Evolutionary conservation across 2,888 invertebrate genomes (phyloP).

Genomic region (Leptopterna dolabrata): DNA sequence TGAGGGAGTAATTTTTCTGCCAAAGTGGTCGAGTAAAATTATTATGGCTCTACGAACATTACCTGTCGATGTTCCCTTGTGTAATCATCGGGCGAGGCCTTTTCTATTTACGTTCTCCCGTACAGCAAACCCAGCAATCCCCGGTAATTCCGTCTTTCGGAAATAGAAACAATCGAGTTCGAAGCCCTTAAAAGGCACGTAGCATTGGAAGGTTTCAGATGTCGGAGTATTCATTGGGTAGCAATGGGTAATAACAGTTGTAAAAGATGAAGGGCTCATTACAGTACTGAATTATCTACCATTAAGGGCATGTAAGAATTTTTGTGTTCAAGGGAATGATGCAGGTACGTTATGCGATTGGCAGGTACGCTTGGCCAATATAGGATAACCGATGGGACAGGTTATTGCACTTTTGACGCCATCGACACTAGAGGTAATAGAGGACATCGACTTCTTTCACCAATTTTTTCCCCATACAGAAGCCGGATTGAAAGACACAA

Average conservation of each 20-base stretch:
- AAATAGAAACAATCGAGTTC: not conserved
- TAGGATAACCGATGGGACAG: not conserved
- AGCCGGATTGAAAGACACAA: too few relatives aligned
- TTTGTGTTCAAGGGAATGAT: not conserved
- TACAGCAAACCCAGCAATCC: slow-evolving; percentile 14
- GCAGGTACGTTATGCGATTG: not conserved
- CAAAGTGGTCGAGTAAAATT: not conserved
- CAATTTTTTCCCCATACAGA: too few relatives aligned
- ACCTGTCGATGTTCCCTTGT: not conserved
- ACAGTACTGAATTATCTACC: not conserved
- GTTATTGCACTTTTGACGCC: too few relatives aligned
- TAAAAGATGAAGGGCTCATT: not conserved
- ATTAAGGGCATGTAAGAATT: not conserved
- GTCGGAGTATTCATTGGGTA: not conserved
- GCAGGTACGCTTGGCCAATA: not conserved
- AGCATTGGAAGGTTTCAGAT: not conserved
- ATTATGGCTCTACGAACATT: not conserved
- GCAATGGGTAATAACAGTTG: not conserved
- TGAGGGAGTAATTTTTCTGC: not conserved
- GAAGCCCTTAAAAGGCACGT: not conserved
- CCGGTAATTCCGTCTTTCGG: slow-evolving; percentile 21
- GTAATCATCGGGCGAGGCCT: not conserved
- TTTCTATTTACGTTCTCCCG: not conserved
- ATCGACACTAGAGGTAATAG: too few relatives aligned
- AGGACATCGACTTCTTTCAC: too few relatives aligned